Evolutionary conservation across 2,797 vertebrate species (phyloP), one percentile per base, ranked within the genome.

Genomic region (Kryptolebias ocellatus): DNA sequence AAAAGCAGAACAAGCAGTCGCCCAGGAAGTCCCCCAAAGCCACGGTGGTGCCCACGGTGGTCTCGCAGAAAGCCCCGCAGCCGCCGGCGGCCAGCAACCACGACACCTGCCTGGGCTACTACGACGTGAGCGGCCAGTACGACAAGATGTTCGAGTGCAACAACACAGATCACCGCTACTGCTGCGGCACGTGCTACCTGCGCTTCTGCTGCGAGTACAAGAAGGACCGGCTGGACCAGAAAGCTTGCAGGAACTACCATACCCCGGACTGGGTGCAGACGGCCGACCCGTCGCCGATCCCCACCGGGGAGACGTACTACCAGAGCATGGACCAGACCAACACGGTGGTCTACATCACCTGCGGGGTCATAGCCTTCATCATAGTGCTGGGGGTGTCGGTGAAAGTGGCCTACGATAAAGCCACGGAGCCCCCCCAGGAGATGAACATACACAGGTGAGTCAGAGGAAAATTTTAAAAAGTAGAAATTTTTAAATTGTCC

Each of bases 361-460:
- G 97, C 70, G 98, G 97, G 81, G 95, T 98, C 87, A 96, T 99
- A 71, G 96, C 97, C 88, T 97, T 98, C 72, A 96, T 99, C 83
- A 95, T 99, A 72, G 95, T 97, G 59, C 87, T 97, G 10, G 97
- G 96, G 7, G 95, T 99, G 89, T 98, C 96, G 6, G 96, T 92
- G 61, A 99, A 99, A 95, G 96, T 98, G 85, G 95, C 97, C 55
- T 99, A 99, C 3, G 97, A 99, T 90, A 98, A 98, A 94, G 96
- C 97, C 3, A 97, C 95, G 39, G 95, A 96, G 70, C 98, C 96
- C 1, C 97, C 98, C 4, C 95, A 97, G 94, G 98, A 99, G 89
- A 99, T 99, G 98, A 99, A 98, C 82, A 98, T 99, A 76, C 97
- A 98, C 91, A 97, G 98, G 98, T 99, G 89, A 94, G 95, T 74